These are phyloP conservation scores for Sturmia bella DNA, from an alignment of 2,888 invertebrate genomes.

Conservation along the genomic window DNA sequence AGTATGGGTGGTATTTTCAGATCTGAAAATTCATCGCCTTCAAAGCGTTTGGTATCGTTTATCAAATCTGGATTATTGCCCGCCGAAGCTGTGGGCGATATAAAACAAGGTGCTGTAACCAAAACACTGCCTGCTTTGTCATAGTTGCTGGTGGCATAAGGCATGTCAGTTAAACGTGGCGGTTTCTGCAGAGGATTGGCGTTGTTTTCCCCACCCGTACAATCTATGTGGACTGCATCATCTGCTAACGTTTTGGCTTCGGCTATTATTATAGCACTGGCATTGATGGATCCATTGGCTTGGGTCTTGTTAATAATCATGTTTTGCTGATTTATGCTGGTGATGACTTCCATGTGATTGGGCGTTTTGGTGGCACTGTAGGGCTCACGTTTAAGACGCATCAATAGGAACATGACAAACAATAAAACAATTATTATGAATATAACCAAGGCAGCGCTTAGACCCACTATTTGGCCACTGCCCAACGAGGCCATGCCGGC, in stretches of 20 bases:
- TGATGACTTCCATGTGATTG: constrained; percentile 88
- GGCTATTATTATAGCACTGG: constrained; percentile 78
- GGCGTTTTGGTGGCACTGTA: constrained; percentile 89
- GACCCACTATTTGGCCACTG: constrained; percentile 92
- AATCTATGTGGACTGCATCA: constrained; percentile 64
- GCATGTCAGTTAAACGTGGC: constrained; percentile 86
- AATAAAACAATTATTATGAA: constrained; percentile 89
- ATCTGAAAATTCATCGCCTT: constrained; percentile 83
- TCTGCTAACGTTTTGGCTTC: constrained; percentile 71
- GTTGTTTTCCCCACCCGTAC: constrained; percentile 59
- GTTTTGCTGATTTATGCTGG: constrained; percentile 84
- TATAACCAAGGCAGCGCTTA: constrained; percentile 91
- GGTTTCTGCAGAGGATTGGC: constrained; percentile 88
- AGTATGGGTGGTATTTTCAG: constrained; percentile 77
- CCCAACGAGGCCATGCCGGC: constrained; percentile 91
- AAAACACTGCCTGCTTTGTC: constrained; percentile 87
- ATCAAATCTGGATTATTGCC: constrained; percentile 93
- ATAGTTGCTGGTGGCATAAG: constrained; percentile 87
- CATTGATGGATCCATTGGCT: constrained; percentile 75
- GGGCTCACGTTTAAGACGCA: constrained; percentile 88
- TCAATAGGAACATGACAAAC: constrained; percentile 87
- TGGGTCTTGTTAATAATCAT: constrained; percentile 83
- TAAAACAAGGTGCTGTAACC: constrained; percentile 86
- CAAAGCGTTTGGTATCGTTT: constrained; percentile 89
- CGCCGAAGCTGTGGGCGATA: constrained; percentile 88